phyloP scores from a whole-genome alignment of 2,113 vertebrate species.

The Bambusicola thoracicus region DNA sequence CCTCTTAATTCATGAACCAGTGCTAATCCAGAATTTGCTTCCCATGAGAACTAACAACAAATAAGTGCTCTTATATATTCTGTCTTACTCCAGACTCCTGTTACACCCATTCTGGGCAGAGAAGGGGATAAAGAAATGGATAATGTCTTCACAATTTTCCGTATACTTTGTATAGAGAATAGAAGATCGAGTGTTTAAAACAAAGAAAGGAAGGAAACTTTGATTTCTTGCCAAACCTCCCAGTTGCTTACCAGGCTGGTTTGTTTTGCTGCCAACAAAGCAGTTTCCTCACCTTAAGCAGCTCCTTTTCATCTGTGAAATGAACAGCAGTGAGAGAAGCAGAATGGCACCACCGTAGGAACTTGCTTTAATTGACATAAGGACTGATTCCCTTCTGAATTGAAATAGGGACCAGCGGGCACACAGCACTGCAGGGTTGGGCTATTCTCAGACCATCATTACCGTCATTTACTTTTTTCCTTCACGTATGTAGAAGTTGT shows the following conservation, averaged over 20 bases:
- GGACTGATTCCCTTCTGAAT: neutral
- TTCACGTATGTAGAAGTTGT: neutral
- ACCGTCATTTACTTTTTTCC: neutral
- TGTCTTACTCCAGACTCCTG: neutral
- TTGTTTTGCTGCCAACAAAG: slow-evolving; percentile 38
- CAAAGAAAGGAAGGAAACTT: slow-evolving; percentile 60
- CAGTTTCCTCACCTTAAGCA: slow-evolving; percentile 16
- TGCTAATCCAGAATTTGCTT: neutral
- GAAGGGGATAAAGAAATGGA: neutral
- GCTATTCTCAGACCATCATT: neutral
- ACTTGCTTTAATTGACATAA: neutral
- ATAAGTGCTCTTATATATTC: neutral
- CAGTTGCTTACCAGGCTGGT: neutral
- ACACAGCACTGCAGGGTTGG: neutral
- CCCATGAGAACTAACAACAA: neutral
- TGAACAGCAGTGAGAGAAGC: neutral
- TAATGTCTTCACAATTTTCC: slow-evolving; percentile 11
- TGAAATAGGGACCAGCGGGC: neutral
- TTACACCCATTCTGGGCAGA: neutral
- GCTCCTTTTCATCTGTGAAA: neutral
- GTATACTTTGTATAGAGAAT: slow-evolving; percentile 2
- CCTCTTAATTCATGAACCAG: neutral
- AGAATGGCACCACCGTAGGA: neutral
- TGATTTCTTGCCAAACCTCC: slow-evolving; percentile 35
- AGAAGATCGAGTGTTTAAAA: slow-evolving; percentile 25